A percentile compares a stretch with the other conserved stretches of the same genome.
These are phyloP conservation scores for Pandemis cinnamomeana DNA, from an alignment of 2,888 invertebrate species.

Conservation along the genomic window DNA sequence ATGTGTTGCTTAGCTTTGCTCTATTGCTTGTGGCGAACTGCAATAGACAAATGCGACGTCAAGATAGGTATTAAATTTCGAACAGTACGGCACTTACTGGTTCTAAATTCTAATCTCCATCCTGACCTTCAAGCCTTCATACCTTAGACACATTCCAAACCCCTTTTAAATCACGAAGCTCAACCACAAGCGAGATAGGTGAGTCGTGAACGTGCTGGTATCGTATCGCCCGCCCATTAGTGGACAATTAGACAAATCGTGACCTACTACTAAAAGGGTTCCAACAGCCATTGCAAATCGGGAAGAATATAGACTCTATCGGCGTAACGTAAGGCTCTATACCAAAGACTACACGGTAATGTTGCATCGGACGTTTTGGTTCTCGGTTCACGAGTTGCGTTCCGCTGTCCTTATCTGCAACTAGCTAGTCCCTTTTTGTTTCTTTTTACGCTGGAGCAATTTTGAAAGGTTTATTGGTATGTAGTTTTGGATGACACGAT, in stretches of 20 bases:
- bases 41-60: no score
- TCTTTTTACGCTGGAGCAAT: constrained; percentile 51
- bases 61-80: neutral
- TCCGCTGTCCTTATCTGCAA: constrained; percentile 26
- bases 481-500: constrained; percentile 28
- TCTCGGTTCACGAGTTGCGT: neutral
- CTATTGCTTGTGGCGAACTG: no score
- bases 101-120: neutral
- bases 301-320: neutral
- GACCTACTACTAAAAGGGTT: neutral
- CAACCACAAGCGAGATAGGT: constrained; percentile 27
- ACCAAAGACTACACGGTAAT: neutral
- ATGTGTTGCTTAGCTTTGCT: no score
- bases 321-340: neutral
- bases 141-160: constrained; percentile 5
- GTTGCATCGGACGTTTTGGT: neutral
- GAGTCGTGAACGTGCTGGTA: constrained; percentile 45
- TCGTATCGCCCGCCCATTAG: constrained; percentile 64
- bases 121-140: neutral
- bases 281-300: neutral
- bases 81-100: neutral
- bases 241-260: constrained; percentile 72
- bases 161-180: constrained; percentile 26
- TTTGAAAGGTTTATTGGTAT: constrained; percentile 33
- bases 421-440: constrained; percentile 53